These are phyloP conservation scores for Choreutis nemorana DNA, from an alignment of 2,888 invertebrate genomes.

Conservation along the genomic window DNA sequence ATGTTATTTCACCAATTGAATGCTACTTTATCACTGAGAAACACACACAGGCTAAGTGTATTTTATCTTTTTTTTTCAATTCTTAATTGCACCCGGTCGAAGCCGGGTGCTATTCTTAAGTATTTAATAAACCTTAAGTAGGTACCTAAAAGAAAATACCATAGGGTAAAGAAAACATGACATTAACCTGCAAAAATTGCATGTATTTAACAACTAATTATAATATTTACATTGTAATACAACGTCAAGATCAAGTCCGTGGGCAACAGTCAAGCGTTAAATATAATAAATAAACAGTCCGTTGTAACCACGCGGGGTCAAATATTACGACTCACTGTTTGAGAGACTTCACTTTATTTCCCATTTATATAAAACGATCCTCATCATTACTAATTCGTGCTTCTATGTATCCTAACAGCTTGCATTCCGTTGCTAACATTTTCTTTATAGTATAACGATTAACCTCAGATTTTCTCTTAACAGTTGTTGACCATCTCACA, in stretches of 20 bases:
- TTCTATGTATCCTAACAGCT: too few relatives aligned
- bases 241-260: conserved; percentile 60
- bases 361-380: too few relatives aligned
- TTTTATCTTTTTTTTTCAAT: conserved; percentile 7
- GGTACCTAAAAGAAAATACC: conserved; percentile 10
- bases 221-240: conserved; percentile 60
- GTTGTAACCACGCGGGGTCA: too few relatives aligned
- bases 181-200: conserved; percentile 41
- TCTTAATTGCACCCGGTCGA: conserved; percentile 10
- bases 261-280: conserved; percentile 60
- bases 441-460: too few relatives aligned
- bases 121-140: conserved; percentile 14
- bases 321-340: too few relatives aligned
- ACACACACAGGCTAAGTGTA: not conserved
- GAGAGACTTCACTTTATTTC: too few relatives aligned
- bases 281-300: conserved; percentile 43
- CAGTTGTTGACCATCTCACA: too few relatives aligned
- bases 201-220: conserved; percentile 47
- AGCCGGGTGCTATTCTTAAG: conserved; percentile 14
- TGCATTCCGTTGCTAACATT: too few relatives aligned
- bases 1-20: too few relatives aligned
- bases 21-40: too few relatives aligned
- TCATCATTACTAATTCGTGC: too few relatives aligned
- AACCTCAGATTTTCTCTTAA: too few relatives aligned
- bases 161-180: conserved; percentile 14